phyloP scores from a whole-genome alignment of 2,888 invertebrate genomes.

The Drosophila lacicola region DNA sequence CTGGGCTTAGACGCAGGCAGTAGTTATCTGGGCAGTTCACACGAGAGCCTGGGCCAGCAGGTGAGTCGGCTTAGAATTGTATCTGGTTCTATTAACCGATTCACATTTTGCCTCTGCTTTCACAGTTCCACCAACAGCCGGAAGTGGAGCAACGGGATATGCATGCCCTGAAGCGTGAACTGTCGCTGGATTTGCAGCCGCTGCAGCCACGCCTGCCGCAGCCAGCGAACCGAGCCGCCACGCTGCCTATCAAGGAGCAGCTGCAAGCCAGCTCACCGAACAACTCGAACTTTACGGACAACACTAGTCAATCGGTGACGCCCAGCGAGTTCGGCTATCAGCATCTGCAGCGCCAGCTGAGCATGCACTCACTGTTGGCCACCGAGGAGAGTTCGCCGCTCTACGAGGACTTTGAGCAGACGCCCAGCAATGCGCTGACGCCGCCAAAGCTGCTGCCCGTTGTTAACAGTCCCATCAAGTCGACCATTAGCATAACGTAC shows the following conservation, averaged over 20 bases:
- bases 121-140: slow-evolving; percentile 56
- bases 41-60: slow-evolving; percentile 81
- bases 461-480: slow-evolving; percentile 87
- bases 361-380: slow-evolving; percentile 83
- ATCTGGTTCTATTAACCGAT: neutral
- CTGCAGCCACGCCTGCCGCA: slow-evolving; percentile 66
- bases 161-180: slow-evolving; percentile 84
- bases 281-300: slow-evolving; percentile 84
- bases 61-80: slow-evolving; percentile 54
- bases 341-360: slow-evolving; percentile 84
- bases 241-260: slow-evolving; percentile 74
- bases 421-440: slow-evolving; percentile 81
- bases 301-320: slow-evolving; percentile 85
- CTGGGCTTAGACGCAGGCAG: slow-evolving; percentile 72
- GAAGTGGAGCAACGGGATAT: slow-evolving; percentile 83
- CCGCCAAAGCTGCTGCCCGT: slow-evolving; percentile 58
- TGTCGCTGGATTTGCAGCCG: slow-evolving; percentile 84
- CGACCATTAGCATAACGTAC: slow-evolving; percentile 91
- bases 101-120: neutral
- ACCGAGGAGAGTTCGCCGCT: slow-evolving; percentile 84
- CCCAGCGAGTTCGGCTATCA: slow-evolving; percentile 85
- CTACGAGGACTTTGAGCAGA: slow-evolving; percentile 83
- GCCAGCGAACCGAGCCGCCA: slow-evolving; percentile 60
- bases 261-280: slow-evolving; percentile 80
- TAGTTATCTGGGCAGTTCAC: slow-evolving; percentile 80